Percentiles rank a stretch among this genome's conserved stretches.
Conservation (phyloP, 1,140 invertebrate genomes). For the Anastrepha ludens region DNA sequence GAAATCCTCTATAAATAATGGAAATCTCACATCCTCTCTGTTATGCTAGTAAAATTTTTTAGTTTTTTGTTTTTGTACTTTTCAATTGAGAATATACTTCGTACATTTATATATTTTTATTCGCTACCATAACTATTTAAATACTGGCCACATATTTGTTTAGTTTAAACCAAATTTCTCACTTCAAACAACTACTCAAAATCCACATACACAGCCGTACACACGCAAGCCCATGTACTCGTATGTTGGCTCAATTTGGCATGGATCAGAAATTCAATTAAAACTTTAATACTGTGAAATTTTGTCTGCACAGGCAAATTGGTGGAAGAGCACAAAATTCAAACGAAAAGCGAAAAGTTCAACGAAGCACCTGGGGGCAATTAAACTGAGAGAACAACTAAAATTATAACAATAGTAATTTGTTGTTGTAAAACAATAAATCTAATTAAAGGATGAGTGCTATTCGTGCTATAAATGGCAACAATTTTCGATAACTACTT, state of each 20-base stretch:
- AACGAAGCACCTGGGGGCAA: constrained; percentile 18
- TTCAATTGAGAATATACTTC: too few species aligned
- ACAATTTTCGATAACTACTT: too few species aligned
- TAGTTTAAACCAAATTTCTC: not conserved
- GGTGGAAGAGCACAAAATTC: not conserved
- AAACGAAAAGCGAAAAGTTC: constrained; percentile 4
- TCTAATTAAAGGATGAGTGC: not conserved
- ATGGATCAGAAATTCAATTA: constrained; percentile 46
- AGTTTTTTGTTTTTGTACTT: too few species aligned
- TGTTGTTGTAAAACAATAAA: not conserved
- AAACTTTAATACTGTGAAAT: constrained; percentile 34
- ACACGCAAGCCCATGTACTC: not conserved
- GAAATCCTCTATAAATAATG: too few species aligned
- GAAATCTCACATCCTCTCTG: too few species aligned
- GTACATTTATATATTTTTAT: too few species aligned
- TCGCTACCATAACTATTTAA: not conserved
- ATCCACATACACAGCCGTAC: not conserved
- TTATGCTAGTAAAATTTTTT: too few species aligned
- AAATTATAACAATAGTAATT: constrained; percentile 15
- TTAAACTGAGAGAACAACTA: constrained; percentile 26
- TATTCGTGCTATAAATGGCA: too few species aligned
- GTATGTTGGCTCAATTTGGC: not conserved
- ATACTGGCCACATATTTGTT: constrained; percentile 37
- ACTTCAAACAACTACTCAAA: not conserved
- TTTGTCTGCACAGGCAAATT: not conserved